A percentile compares a stretch with the other conserved stretches of the same genome.
phyloP scores from a whole-genome alignment of 2,113 vertebrate species.

The Lophochroa leadbeateri region DNA sequence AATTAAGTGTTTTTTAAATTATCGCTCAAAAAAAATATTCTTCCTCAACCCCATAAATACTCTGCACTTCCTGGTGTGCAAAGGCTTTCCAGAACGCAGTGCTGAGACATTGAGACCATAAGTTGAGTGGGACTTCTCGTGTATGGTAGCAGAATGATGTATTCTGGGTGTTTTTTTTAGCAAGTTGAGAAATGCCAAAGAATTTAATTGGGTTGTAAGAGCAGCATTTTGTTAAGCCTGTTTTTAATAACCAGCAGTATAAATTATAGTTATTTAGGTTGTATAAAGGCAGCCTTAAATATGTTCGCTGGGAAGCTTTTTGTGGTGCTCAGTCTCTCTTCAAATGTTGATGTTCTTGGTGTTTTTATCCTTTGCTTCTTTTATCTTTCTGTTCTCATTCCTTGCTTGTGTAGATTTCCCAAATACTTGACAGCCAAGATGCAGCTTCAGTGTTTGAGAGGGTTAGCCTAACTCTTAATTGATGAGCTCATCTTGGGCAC shows the following conservation, averaged over 20 bases:
- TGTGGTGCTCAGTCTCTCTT: neutral
- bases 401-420: neutral
- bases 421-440: neutral
- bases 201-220: constrained; percentile 38
- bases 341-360: neutral
- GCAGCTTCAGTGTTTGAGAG: neutral
- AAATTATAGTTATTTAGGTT: neutral
- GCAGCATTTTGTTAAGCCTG: constrained; percentile 17
- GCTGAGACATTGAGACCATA: constrained; percentile 40
- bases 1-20: constrained; percentile 32
- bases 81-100: constrained; percentile 37
- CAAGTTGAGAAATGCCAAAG: constrained; percentile 47
- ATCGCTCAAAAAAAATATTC: constrained; percentile 27
- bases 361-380: neutral
- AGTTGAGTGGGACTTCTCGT: constrained; percentile 53
- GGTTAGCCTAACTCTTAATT: neutral
- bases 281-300: neutral
- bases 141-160: constrained; percentile 51
- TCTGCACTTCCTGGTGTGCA: constrained; percentile 45
- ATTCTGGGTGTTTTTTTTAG: constrained; percentile 51
- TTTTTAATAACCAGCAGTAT: constrained; percentile 18
- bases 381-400: neutral
- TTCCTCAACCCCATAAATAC: constrained; percentile 36
- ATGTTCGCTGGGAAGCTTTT: neutral
- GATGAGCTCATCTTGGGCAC: neutral